Conservation (phyloP, 2,113 vertebrate genomes). For the Tetraodon nigroviridis region DNA sequence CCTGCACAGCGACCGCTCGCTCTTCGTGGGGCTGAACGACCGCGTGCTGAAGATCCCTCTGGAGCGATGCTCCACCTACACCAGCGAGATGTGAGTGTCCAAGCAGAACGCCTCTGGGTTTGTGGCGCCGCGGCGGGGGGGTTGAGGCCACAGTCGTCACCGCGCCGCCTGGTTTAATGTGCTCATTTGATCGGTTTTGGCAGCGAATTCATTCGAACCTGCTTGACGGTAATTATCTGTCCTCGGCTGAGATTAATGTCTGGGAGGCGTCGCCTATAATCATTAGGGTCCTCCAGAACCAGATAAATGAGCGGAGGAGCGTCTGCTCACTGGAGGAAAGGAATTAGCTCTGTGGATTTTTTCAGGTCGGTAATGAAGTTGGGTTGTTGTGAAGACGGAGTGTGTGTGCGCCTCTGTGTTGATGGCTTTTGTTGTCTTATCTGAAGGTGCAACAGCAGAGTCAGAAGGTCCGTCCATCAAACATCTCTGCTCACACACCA, state of each 20-base stretch:
- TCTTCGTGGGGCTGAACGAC: conserved; percentile 89
- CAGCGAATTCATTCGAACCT: conserved; percentile 29
- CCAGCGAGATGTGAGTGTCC: conserved; percentile 77
- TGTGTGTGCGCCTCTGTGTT: no score
- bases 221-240: conserved; percentile 52
- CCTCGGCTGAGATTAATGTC: conserved; percentile 53
- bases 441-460: background rate
- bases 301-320: conserved; percentile 37
- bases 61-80: conserved; percentile 88
- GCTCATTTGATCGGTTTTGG: conserved; percentile 26
- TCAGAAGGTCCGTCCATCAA: no score
- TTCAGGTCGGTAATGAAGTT: conserved; percentile 4
- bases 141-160: no score
- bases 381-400: background rate
- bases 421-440: conserved; percentile 31
- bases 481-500: no score
- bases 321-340: conserved; percentile 42
- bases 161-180: background rate
- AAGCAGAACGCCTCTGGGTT: no score
- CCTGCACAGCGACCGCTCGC: conserved; percentile 88
- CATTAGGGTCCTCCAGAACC: conserved; percentile 43
- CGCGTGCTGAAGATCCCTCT: conserved; percentile 89
- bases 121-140: no score
- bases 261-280: conserved; percentile 31
- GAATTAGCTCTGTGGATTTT: conserved; percentile 36